phyloP scores from a whole-genome alignment of 2,113 vertebrate genomes.

The Pituophis catenifer region DNA sequence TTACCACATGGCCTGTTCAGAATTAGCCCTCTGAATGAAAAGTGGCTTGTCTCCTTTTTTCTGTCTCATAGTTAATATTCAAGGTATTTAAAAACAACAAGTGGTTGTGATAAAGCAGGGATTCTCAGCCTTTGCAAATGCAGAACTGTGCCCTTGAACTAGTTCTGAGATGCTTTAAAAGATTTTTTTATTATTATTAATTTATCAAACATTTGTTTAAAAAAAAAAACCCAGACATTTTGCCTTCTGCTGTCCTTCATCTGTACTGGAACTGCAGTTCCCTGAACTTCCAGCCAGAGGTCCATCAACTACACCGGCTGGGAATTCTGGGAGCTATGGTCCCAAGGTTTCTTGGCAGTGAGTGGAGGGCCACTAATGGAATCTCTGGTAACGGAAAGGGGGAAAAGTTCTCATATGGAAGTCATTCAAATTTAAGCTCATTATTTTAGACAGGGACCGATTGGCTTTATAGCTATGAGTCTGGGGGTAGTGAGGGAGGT shows the following conservation, averaged over 20 bases:
- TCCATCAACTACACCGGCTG: not conserved
- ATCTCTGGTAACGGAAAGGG: slow-evolving; percentile 45
- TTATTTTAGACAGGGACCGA: not conserved
- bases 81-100: slow-evolving; percentile 21
- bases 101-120: slow-evolving; percentile 36
- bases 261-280: slow-evolving; percentile 28
- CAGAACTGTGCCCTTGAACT: slow-evolving; percentile 13
- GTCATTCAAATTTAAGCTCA: slow-evolving; percentile 11
- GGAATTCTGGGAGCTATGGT: not conserved
- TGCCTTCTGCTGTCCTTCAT: not conserved
- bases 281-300: slow-evolving; percentile 13
- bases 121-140: slow-evolving; percentile 35
- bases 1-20: slow-evolving; percentile 23
- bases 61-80: slow-evolving; percentile 33
- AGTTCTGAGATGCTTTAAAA: slow-evolving; percentile 27
- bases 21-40: slow-evolving; percentile 23
- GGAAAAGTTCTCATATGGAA: slow-evolving; percentile 6
- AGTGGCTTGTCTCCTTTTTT: slow-evolving; percentile 26
- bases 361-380: slow-evolving; percentile 42
- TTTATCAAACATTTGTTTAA: not conserved
- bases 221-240: slow-evolving; percentile 11
- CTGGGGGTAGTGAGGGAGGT: not conserved
- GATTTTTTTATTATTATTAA: not conserved
- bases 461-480: not conserved
- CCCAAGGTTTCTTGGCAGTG: not conserved